Conservation (phyloP, 1,140 invertebrate species). For the Drosophila arawakana region DNA sequence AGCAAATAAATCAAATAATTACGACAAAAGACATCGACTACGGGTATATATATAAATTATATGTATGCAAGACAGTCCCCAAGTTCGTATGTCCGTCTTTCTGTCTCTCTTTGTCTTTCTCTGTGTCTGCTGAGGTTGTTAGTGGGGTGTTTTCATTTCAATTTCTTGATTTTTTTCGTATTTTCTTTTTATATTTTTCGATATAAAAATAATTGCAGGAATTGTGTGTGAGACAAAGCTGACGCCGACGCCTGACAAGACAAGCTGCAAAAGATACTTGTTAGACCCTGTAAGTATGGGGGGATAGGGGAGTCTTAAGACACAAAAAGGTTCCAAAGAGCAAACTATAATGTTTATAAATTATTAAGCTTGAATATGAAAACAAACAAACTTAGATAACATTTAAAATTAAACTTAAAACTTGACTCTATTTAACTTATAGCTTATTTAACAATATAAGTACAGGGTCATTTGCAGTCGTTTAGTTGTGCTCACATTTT, state of each 20-base stretch:
- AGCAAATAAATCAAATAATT: slow-evolving; percentile 81
- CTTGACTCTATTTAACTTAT: no score
- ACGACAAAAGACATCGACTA: slow-evolving; percentile 71
- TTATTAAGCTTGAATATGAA: no score
- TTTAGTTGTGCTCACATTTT: slow-evolving; percentile 61
- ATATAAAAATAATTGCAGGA: slow-evolving; percentile 82
- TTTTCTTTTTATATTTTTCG: slow-evolving; percentile 55
- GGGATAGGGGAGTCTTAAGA: no score
- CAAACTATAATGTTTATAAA: no score
- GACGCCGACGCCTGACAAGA: slow-evolving; percentile 49
- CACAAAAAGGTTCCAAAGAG: no score
- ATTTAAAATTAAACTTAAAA: no score
- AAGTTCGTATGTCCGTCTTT: neutral
- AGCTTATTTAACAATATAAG: no score
- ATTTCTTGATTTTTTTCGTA: slow-evolving; percentile 6
- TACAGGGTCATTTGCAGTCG: slow-evolving; percentile 17
- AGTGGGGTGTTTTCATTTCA: slow-evolving; percentile 44
- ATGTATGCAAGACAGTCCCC: slow-evolving; percentile 65
- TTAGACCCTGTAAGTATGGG: slow-evolving; percentile 43
- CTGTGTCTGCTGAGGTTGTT: slow-evolving; percentile 20
- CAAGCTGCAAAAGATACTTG: slow-evolving; percentile 46
- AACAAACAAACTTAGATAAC: no score
- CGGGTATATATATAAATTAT: slow-evolving; percentile 57
- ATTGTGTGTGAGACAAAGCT: slow-evolving; percentile 63
- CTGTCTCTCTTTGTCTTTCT: slow-evolving; percentile 7